Percentiles rank a stretch among this genome's conserved stretches.
Evolutionary conservation across 2,113 vertebrate species (phyloP).

Genomic region (Thamnophis sirtalis): DNA sequence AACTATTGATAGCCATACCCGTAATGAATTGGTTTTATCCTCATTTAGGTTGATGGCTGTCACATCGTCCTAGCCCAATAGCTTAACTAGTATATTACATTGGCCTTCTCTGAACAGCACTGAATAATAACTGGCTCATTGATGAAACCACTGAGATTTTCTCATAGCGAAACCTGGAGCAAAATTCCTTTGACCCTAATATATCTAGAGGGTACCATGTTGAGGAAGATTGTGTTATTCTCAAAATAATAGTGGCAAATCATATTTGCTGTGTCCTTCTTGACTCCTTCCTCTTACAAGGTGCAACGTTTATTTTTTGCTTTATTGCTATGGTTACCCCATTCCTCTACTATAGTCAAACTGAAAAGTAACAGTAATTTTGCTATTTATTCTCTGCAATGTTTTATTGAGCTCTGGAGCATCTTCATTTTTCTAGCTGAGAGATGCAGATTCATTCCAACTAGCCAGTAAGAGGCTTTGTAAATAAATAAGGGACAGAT

Average conservation of each 20-base stretch:
- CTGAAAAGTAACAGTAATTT: constrained; percentile 9
- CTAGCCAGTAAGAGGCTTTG: background rate
- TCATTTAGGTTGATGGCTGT: background rate
- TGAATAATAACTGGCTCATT: background rate
- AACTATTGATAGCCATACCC: background rate
- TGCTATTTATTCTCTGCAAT: constrained; percentile 34
- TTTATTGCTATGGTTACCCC: constrained; percentile 32
- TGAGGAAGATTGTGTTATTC: background rate
- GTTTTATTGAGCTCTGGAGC: constrained; percentile 12
- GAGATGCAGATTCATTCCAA: background rate
- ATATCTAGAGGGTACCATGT: background rate
- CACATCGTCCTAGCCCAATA: background rate
- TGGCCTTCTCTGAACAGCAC: background rate
- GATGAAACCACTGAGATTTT: background rate
- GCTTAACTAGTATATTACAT: background rate
- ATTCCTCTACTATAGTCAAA: background rate
- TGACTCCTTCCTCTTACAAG: constrained; percentile 15
- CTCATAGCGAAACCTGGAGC: background rate
- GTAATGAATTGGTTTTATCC: background rate
- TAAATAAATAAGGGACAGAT: constrained; percentile 21
- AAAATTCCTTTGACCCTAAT: background rate
- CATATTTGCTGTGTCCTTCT: constrained; percentile 26
- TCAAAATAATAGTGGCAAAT: background rate
- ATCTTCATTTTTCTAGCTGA: background rate
- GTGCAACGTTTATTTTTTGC: constrained; percentile 26